Evolutionary conservation across 2,888 invertebrate species (phyloP).

Genomic region (Drosophila sordidapex): DNA sequence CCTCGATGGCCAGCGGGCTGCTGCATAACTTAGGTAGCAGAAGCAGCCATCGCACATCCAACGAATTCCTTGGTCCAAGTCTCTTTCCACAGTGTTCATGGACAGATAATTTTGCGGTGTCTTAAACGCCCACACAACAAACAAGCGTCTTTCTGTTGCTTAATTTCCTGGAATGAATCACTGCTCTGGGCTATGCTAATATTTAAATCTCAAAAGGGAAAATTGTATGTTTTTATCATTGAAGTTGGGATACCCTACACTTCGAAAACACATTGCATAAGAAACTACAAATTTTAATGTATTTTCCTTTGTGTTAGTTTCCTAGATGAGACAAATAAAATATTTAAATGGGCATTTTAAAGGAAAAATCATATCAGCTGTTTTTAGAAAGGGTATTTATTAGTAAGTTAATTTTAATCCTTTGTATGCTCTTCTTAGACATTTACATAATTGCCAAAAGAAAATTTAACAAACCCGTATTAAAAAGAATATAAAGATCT

Average conservation of each 20-base stretch:
- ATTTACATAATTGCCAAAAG: constrained; percentile 54
- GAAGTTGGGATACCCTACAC: constrained; percentile 31
- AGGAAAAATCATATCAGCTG: neutral
- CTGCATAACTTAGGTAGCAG: constrained; percentile 77
- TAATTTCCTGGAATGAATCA: constrained; percentile 70
- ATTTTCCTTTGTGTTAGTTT: neutral
- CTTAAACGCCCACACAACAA: constrained; percentile 78
- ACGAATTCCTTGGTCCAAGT: constrained; percentile 30
- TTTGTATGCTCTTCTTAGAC: constrained; percentile 14
- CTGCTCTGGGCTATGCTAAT: constrained; percentile 71
- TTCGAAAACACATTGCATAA: neutral
- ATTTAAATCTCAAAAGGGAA: constrained; percentile 34
- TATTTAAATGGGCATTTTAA: neutral
- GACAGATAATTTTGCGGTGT: constrained; percentile 40
- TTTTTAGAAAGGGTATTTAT: neutral
- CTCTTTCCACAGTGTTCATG: constrained; percentile 28
- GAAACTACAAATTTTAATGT: neutral
- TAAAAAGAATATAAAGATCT: constrained; percentile 5
- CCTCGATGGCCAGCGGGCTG: constrained; percentile 51
- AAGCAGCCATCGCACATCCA: constrained; percentile 31
- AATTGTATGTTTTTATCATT: neutral
- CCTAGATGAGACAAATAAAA: neutral
- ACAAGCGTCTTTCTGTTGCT: constrained; percentile 32
- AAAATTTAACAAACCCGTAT: constrained; percentile 19
- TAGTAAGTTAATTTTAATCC: neutral